These are phyloP conservation scores for Drosophila tsacasi DNA, from an alignment of 1,140 invertebrate genomes.

Conservation along the genomic window DNA sequence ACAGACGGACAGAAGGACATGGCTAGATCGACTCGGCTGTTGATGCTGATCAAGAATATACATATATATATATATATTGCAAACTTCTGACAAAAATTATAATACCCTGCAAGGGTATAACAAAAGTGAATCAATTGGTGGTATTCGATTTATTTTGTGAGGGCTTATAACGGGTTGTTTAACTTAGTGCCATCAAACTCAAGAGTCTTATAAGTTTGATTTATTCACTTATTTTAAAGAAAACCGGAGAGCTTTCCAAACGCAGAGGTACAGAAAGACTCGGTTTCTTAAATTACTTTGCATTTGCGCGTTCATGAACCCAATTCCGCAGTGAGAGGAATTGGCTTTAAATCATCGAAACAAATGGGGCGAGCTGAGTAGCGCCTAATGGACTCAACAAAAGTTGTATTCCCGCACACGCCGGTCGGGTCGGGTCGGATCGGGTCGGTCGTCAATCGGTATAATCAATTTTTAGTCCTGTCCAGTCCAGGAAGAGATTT, in stretches of 20 bases:
- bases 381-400: conserved; percentile 23
- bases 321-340: not conserved
- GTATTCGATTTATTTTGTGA: not conserved
- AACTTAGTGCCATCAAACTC: not conserved
- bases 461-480: conserved; percentile 39
- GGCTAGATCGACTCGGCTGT: no score
- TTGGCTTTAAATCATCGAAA: conserved; percentile 21
- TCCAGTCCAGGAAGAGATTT: conserved; percentile 22
- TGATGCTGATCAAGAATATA: no score
- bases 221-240: not conserved
- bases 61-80: no score
- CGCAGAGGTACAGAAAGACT: not conserved
- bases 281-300: not conserved
- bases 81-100: no score
- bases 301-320: not conserved
- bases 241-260: not conserved
- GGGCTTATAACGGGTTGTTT: not conserved
- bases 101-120: no score
- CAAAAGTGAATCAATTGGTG: no score
- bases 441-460: conserved; percentile 1
- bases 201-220: not conserved
- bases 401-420: conserved; percentile 12
- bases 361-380: conserved; percentile 23
- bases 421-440: not conserved
- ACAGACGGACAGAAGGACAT: no score